A percentile compares a stretch with the other conserved stretches of the same genome.
Evolutionary conservation across 2,113 vertebrate genomes (phyloP).

Genomic region (Anhinga anhinga): DNA sequence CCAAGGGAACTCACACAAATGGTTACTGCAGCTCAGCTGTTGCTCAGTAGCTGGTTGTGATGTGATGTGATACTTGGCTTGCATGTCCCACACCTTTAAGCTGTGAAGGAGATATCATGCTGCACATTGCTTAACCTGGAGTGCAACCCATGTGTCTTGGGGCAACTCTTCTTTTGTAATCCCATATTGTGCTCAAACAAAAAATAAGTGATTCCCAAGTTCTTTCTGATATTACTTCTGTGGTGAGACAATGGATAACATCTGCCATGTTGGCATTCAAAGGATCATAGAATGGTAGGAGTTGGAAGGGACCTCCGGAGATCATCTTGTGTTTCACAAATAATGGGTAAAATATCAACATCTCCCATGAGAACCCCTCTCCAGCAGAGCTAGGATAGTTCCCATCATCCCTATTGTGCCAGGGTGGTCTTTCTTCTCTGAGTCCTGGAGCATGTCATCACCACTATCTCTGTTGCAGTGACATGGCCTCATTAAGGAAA

Average conservation of each 20-base stretch:
- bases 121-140: background rate
- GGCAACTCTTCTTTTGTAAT: background rate
- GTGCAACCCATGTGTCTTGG: background rate
- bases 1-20: background rate
- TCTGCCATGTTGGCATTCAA: background rate
- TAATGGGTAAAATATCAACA: background rate
- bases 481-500: background rate
- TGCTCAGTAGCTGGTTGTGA: background rate
- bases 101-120: background rate
- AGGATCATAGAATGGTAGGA: no score
- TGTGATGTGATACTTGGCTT: background rate
- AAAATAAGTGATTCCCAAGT: background rate
- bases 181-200: background rate
- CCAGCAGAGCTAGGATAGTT: background rate
- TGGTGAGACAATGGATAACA: slow-evolving; percentile 32
- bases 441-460: background rate
- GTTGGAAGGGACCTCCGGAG: no score
- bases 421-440: background rate
- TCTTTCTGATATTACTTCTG: background rate
- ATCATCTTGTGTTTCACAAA: background rate
- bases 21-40: background rate
- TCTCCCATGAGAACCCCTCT: background rate
- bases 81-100: background rate
- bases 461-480: background rate
- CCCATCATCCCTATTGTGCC: background rate